Percentiles rank a stretch among this genome's conserved stretches.
Evolutionary conservation across 2,888 invertebrate genomes (phyloP).

Genomic region (Pristionchus japonicus): DNA sequence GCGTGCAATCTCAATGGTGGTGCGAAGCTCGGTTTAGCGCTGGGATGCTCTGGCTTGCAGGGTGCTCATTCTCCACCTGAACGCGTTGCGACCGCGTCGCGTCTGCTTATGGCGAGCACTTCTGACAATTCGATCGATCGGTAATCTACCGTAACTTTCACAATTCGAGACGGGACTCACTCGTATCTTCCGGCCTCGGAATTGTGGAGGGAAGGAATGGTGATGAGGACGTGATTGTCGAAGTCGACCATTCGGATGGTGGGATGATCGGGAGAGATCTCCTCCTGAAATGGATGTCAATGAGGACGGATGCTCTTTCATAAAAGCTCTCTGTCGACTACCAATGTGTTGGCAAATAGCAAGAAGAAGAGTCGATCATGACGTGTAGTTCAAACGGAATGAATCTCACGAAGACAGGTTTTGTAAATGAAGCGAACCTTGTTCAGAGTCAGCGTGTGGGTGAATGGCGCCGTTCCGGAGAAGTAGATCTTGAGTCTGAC

Average conservation of each 20-base stretch:
- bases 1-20: background rate
- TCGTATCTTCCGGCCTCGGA: constrained; percentile 85
- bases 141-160: background rate
- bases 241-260: constrained; percentile 82
- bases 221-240: constrained; percentile 96
- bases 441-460: constrained; percentile 87
- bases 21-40: constrained; percentile 13
- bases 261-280: constrained; percentile 79
- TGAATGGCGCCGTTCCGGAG: constrained; percentile 94
- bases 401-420: no score
- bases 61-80: constrained; percentile 13
- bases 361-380: no score
- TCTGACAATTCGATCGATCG: background rate
- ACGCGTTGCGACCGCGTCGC: constrained; percentile 28
- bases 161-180: background rate
- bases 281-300: constrained; percentile 77
- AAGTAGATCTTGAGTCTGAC: constrained; percentile 97
- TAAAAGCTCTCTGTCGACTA: no score
- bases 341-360: no score
- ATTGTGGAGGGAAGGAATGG: constrained; percentile 90
- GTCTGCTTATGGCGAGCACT: background rate
- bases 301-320: no score
- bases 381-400: no score
- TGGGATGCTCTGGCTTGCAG: background rate
- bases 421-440: constrained; percentile 81